Evolutionary conservation across 2,888 invertebrate species (phyloP), one percentile per base, ranked within the genome.

Genomic region (Drosophila greeni): DNA sequence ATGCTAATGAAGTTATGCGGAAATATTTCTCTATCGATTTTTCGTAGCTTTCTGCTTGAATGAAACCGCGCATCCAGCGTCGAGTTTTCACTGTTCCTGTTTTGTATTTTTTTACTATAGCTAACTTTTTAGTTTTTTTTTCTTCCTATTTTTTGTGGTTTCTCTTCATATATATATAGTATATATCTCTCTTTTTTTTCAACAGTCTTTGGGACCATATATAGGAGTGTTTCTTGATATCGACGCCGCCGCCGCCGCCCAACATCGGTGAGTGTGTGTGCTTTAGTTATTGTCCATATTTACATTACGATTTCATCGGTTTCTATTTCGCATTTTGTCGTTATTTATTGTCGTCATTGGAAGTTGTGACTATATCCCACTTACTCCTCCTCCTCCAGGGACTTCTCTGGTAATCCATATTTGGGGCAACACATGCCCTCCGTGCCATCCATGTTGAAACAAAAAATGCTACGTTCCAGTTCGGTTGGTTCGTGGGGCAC

Each of bases 341-440:
- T 18, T 18, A 29, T 18, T 70, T 81, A 57, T 77, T 67, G 66
- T 47, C 18, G n/a, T 55, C 33, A 20, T 39, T 11, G 37, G 29
- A 9, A 26, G n/a, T n/a, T 26, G 39, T 16, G 16, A n/a, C n/a
- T 14, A 5, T n/a, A 29, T 29, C 29, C 9, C 11, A 9, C 18
- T 23, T 87, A 88, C 66, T 89, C 89, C 66, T 89, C 89, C 72
- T 88, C 88, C 56, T 88, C 88, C 14, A 87, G 80, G n/a, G 88
- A 81, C 68, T 87, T 88, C 72, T 89, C 89, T 18, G 88, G 86
- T 47, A 87, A 66, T 7, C 87, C 88, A 68, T 89, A 89, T 43
- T 92, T 93, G 3, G 93, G 93, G 90, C 94, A 96, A 87, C 96
- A 96, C 74, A 95, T 91, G 0, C 94, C 93, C 88, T 96, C 96